A percentile compares a stretch with the other conserved stretches of the same genome.
Conservation (phyloP, 2,797 vertebrate genomes). For the Acridotheres tristis region DNA sequence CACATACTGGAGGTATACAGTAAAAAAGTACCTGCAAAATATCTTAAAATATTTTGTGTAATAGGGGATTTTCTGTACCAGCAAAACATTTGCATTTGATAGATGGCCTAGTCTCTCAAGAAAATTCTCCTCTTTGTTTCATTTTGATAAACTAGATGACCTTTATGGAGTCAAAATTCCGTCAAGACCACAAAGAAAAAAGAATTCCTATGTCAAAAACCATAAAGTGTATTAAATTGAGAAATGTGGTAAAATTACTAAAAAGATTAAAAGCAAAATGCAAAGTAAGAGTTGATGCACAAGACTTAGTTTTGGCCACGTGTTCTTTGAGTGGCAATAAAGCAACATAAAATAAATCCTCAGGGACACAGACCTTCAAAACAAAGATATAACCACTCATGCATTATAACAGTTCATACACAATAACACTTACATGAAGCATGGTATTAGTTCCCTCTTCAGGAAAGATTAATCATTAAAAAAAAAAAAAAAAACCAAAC, state of each 20-base stretch:
- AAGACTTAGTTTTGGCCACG: neutral
- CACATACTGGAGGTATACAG: neutral
- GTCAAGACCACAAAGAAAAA: neutral
- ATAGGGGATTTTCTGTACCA: neutral
- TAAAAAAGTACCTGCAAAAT: neutral
- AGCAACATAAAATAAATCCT: neutral
- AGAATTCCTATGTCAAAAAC: neutral
- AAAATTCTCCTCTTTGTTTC: neutral
- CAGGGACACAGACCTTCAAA: neutral
- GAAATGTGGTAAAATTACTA: neutral
- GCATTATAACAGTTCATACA: neutral
- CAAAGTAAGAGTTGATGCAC: neutral
- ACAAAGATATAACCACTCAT: neutral
- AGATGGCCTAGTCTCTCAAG: neutral
- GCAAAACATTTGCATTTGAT: neutral
- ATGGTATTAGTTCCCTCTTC: neutral
- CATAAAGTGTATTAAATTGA: neutral
- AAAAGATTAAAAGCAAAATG: neutral
- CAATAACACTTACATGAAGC: neutral
- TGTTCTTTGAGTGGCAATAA: neutral
- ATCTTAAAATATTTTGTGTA: neutral
- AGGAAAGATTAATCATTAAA: neutral
- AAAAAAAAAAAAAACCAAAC: neutral
- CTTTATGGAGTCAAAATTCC: neutral
- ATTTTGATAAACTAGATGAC: neutral